Base-by-base conservation (phyloP, 2,888 invertebrate genomes). In the Trissolcus brochymenae region DNA sequence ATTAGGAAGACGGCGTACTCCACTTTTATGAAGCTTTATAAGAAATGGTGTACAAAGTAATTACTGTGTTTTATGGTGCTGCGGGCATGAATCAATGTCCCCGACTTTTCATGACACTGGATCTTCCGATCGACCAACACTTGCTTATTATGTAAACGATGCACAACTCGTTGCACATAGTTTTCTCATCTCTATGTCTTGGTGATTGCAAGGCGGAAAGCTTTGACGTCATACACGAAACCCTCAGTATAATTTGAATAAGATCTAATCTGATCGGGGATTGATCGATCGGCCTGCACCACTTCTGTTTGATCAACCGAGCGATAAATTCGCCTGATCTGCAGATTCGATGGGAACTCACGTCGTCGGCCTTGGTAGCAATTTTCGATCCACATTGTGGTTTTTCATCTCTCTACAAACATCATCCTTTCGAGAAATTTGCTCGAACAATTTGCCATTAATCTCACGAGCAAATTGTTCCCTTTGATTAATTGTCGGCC, bases 1-100 rank as follows among this genome's bases (percentile, higher is more conserved):
- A 74, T 60, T 75, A 59, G 59, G 68, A 59, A 64, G 61, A 62
- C 54, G 55, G 49, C 60, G 59, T 65, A 74, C 67, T 70, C 75
- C 40, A 75, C 68, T 75, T 68, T 64, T 54, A 68, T 55, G 40
- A 64, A 40, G 25, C 16, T 25, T 54, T 35, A 49, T 35, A 55
- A 56, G 40, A 50, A 66, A 35, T 25, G 41, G 56, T 50, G 14
- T 19, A 56, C 56, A 25, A 57, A 41, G 56, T 49, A 54, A 68
- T 60, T 60, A 57, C 19, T 21, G 46, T 43, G 40, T 46, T 35
- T 43, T 60, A 46, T 55, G 51, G 14, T 19, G 51, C 51, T 51
- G n/a, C 16, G 11, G 9, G 14, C 13, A 51, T 51, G 19, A 16
- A 51, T 17, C 17, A 17, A 16, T 51, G 13, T 13, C 19, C 6